Base-by-base conservation (phyloP, 2,888 invertebrate species). In the Lithophane socia region DNA sequence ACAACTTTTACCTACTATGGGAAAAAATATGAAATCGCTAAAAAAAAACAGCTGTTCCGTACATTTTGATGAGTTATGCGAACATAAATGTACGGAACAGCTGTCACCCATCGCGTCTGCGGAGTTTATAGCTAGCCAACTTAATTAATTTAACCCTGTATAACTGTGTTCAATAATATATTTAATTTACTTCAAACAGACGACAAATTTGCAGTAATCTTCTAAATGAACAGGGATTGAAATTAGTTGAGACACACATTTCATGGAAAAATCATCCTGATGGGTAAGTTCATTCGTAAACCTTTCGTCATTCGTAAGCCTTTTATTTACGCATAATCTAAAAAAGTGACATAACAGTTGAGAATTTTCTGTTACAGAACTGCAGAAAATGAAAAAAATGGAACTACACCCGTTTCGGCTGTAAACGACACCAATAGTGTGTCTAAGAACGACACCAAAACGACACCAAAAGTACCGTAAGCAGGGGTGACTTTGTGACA, bases 221-320 rank as follows among this genome's bases (percentile, higher is more conserved):
- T 4, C 79, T 90, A 3, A 70, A 66, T 7, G 80, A 83, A 75
- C 79, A 79, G 67, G 92, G 92, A 1, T 91, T 87, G 29, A 80
- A 90, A 29, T 78, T 90, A 12, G 18, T 89, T 0, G 82, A 90
- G 73, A 84, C 82, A 67, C 66, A 80, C 2, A 91, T 94, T 69
- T 92, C 93, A 2, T 93, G 93, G 93, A 66, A 61, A 12, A 69
- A 87, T 37, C 91, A 91, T 81, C 91, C 91, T 8, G 90, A 89
- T 73, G 91, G 92, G 92, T 91, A 88, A 87, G 78, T 71, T 54
- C 4, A 3, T 37, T 71, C 37, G 64, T 24, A 75, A 74, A 73
- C 0, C 24, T 67, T 52, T n/a, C n/a, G n/a, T 54, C 4, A 3
- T 37, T 71, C 37, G 64, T 24, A 75, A 74, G 13, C 29, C 13